Percentiles rank a stretch among this genome's conserved stretches.
phyloP scores from a whole-genome alignment of 2,113 vertebrate genomes.

The Melanotaenia duboulayi region DNA sequence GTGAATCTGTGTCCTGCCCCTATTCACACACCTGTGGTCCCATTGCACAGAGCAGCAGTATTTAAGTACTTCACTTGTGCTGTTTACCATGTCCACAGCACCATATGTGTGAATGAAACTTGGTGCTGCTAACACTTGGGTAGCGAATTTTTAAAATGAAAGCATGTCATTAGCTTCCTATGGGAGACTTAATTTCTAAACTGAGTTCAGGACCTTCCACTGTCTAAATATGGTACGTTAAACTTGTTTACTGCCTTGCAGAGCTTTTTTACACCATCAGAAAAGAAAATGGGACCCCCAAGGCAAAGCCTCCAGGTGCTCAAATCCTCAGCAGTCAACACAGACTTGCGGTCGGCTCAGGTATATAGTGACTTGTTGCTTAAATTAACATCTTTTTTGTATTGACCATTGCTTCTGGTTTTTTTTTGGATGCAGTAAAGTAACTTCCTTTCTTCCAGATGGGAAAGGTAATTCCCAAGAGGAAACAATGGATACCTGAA shows the following conservation, averaged over 20 bases:
- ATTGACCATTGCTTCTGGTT: background rate
- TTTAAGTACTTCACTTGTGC: constrained; percentile 72
- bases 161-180: constrained; percentile 28
- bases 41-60: constrained; percentile 62
- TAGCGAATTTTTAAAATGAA: background rate
- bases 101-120: too few relatives aligned
- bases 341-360: constrained; percentile 83
- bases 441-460: background rate
- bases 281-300: constrained; percentile 62
- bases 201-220: background rate
- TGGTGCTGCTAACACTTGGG: too few relatives aligned
- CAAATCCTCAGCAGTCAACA: constrained; percentile 85
- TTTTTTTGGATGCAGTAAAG: background rate
- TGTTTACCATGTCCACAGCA: constrained; percentile 49
- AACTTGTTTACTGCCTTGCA: constrained; percentile 57
- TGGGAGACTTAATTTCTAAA: constrained; percentile 21
- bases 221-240: background rate
- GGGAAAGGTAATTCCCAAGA: constrained; percentile 82
- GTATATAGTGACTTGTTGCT: constrained; percentile 67
- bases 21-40: constrained; percentile 87
- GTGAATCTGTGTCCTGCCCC: constrained; percentile 64
- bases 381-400: background rate
- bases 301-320: constrained; percentile 90
- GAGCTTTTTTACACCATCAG: constrained; percentile 77
- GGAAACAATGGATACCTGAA: constrained; percentile 83